A percentile compares a stretch with the other conserved stretches of the same genome.
Conservation (phyloP, 2,888 invertebrate genomes). For the Luperina testacea region DNA sequence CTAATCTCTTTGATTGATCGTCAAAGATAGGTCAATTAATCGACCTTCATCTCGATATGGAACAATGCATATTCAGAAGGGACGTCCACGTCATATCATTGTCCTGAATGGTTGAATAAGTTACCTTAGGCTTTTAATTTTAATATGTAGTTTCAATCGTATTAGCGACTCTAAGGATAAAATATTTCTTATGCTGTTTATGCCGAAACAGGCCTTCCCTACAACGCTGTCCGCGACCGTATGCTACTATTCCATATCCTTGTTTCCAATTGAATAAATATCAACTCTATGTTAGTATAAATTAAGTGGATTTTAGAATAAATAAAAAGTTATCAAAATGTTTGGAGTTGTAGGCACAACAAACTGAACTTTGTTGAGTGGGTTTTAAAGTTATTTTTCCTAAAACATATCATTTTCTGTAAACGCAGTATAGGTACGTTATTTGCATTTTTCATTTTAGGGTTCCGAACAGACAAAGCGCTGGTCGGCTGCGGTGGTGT, state of each 20-base stretch:
- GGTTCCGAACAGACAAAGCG: slow-evolving; percentile 92
- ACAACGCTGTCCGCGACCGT: background rate
- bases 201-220: background rate
- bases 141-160: background rate
- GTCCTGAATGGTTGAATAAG: slow-evolving; percentile 30
- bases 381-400: background rate
- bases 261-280: background rate
- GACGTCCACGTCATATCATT: slow-evolving; percentile 29
- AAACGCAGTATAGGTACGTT: background rate
- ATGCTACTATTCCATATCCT: background rate
- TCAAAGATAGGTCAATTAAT: slow-evolving; percentile 3
- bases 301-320: background rate
- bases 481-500: slow-evolving; percentile 96
- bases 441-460: slow-evolving; percentile 68
- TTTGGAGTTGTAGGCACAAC: background rate
- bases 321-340: background rate
- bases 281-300: no score
- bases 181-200: background rate
- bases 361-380: background rate
- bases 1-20: slow-evolving; percentile 19
- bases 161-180: background rate
- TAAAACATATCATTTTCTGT: background rate
- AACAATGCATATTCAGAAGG: slow-evolving; percentile 37
- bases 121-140: background rate
- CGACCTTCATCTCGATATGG: slow-evolving; percentile 10